Evolutionary conservation across 53 echinoderm and acorn worm species (phyloP), one percentile per base, ranked within the genome.

Genomic region (Apostichopus leukothele): DNA sequence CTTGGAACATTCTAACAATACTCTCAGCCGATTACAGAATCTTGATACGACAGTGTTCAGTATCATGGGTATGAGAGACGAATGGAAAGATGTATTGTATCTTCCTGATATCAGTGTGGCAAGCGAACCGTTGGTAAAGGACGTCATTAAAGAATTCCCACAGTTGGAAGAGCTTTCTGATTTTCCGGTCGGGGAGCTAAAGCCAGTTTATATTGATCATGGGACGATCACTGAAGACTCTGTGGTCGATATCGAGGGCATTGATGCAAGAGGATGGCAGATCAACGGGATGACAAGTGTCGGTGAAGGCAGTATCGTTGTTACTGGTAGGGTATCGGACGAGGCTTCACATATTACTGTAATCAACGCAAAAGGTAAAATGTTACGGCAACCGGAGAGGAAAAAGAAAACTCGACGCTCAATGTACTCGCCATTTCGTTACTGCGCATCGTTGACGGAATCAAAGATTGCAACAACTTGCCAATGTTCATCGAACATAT

Each of bases 251-350:
- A 76, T 76, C 10, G 77, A 76, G 11, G 50, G 50, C 12, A 76
- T 76, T 76, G 20, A 76, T 52, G 9, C 77, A 51, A 76, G 52
- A 76, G 77, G 77, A 6, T 76, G 77, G 77, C n/a, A 76, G 16
- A 52, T 76, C 50, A 76, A 76, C 16, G 50, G 77, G 12, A 76
- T 76, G 77, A 14, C 77, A 21, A 76, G n/a, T 21, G 52, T 39
- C 7, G 50, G 77, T 8, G 77, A 76, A 26, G 77, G 50, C 10
- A 12, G 50, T 21, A 52, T 76, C 52, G 77, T 76, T 6, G 50
- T 76, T 16, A 76, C 77, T 13, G 77, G 77, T 26, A 76, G 39
- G 77, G 77, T 52, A 5, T 51, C 77, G 25, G 77, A 76, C 10
- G 77, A 76, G 13, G 13, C 13, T 13, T 76, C 77, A 52, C 77